phyloP scores from a whole-genome alignment of 1,140 invertebrate species.

The Nasonia longicornis region DNA sequence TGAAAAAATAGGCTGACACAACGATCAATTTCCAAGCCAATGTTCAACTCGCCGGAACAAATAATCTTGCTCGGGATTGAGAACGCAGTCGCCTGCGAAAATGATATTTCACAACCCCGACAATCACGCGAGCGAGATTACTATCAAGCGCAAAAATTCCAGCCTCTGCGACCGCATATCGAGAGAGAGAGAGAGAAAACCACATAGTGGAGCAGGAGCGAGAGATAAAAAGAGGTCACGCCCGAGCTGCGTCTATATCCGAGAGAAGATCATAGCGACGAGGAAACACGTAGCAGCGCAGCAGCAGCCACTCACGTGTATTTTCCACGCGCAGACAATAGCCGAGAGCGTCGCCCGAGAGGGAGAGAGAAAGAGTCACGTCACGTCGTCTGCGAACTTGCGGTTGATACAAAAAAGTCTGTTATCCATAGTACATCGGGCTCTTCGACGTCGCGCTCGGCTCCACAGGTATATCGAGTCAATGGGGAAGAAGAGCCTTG shows the following conservation, averaged over 20 bases:
- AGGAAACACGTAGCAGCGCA: not conserved
- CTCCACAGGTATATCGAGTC: not conserved
- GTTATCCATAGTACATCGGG: not conserved
- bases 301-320: not conserved
- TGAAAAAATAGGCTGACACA: not conserved
- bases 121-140: not conserved
- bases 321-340: constrained; percentile 2
- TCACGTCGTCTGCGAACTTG: not conserved
- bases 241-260: not conserved
- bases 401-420: not conserved
- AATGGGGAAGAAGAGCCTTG: not conserved
- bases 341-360: not conserved
- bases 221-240: not conserved
- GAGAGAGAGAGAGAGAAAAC: not conserved
- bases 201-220: not conserved
- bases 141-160: not conserved
- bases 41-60: too few relatives aligned
- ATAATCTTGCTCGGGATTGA: not conserved
- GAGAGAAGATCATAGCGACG: not conserved
- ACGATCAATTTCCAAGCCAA: not conserved
- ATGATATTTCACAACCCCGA: not conserved
- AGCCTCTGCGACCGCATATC: not conserved
- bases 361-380: not conserved
- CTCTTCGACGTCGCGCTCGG: not conserved
- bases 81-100: not conserved